Evolutionary conservation across 2,888 invertebrate genomes (phyloP), one percentile per base, ranked within the genome.

Genomic region (Agonopterix heracliana): DNA sequence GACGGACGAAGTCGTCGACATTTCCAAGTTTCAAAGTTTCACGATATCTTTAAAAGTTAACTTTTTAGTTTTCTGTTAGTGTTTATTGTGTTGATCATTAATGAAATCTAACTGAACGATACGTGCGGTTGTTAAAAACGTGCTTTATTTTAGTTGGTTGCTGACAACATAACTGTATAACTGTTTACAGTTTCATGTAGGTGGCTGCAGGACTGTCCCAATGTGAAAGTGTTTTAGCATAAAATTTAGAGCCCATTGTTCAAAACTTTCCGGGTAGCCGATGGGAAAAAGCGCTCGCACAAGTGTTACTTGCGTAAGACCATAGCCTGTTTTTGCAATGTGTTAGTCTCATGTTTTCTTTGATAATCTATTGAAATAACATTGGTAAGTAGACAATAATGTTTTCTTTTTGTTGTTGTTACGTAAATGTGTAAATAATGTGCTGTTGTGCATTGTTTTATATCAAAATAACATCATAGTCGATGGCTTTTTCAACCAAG

Each of bases 171-270:
- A 85, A 86, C 85, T 84, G 85, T 86, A 71, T 82, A 85, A 85
- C 84, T 84, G 85, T 86, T 78, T 77, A 74, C 78, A 75, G 77
- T 80, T 76, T 76, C 75, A 83, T 83, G 86, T 88, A 86, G 86
- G 86, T 88, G 84, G 81, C 81, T 79, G 71, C 63, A 11, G 41
- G 72, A 74, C 73, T 70, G 76, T 68, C 68, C 71, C 69, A 69
- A 78, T 83, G 87, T 87, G 88, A 88, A 88, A 88, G 88, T 88
- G 82, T 84, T 80, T 81, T 84, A 81, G 82, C 83, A 80, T 85
- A 81, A 79, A 83, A 82, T 86, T 86, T 77, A 76, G 80, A 78
- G 76, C 83, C 86, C 81, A 88, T 88, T 88, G 88, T 87, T 84
- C 74, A 58, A 68, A 68, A 74, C 72, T 78, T 84, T 84, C 81